Evolutionary conservation across 2,113 vertebrate genomes (phyloP), one percentile per base, ranked within the genome.

Genomic region (Syngnathus typhle): DNA sequence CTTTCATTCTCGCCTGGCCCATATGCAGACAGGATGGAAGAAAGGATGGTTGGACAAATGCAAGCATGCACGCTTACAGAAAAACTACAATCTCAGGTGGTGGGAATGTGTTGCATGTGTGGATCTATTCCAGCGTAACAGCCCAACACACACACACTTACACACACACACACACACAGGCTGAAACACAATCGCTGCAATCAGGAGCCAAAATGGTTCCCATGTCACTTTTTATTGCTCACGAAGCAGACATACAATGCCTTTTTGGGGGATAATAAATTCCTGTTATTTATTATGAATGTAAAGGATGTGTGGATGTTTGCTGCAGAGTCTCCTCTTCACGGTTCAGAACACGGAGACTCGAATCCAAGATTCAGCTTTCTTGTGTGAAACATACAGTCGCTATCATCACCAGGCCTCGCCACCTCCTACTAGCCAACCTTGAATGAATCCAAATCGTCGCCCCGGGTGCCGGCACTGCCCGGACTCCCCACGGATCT

Each of bases 41-140:
- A 13, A 59, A 27, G 56, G 36, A 95, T 96, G 85, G 94, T 96
- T 95, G 91, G 19, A 6, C 16, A 15, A 6, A 47, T 47, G 44
- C 13, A 84, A 73, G 86, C 92, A 88, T 92, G 89, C 92, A 90
- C 92, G 89, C 89, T 91, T 89, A 89, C 83, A 92, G 87, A 90
- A 84, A 85, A 81, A 92, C 89, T 92, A 90, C 89, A 92, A 92
- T 93, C 92, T 92, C 91, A 91, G 90, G 90, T 92, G 93, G 89
- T 90, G 91, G 88, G 90, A 92, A 91, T 87, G 85, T 90, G 87
- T 84, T 89, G 84, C 88, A 92, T 55, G 27, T 32, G 13, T 93
- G 93, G 92, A 92, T 93, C 90, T 90, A 82, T 83, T 90, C 82
- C 85, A 87, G 82, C 86, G 84, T 87, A 85, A 79, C 83, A 79